Evolutionary conservation across 2,888 invertebrate genomes (phyloP).

Genomic region (Trachelus stipa): DNA sequence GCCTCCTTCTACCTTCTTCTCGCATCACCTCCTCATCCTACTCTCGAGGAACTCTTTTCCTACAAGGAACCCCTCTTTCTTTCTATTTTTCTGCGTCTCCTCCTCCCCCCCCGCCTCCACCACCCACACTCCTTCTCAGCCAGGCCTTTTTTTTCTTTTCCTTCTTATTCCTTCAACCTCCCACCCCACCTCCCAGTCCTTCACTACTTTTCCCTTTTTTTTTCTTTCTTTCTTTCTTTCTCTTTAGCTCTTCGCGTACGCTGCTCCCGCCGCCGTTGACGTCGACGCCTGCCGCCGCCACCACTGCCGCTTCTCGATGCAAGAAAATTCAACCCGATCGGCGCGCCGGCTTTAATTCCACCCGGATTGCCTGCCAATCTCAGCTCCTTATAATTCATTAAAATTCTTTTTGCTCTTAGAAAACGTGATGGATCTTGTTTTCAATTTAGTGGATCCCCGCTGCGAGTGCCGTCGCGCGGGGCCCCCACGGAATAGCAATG

Average conservation of each 20-base stretch:
- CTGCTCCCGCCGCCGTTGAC: neutral
- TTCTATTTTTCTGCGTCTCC: constrained; percentile 19
- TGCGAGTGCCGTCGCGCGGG: constrained; percentile 45
- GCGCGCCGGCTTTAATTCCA: constrained; percentile 39
- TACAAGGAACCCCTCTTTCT: constrained; percentile 22
- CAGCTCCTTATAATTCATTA: constrained; percentile 63
- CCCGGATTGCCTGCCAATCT: constrained; percentile 52
- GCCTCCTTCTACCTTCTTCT: constrained; percentile 28
- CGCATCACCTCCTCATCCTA: constrained; percentile 22
- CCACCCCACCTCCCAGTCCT: constrained; percentile 26
- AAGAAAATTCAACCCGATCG: constrained; percentile 12
- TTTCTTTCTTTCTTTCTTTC: constrained; percentile 30
- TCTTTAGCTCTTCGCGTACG: constrained; percentile 15
- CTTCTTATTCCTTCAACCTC: constrained; percentile 43
- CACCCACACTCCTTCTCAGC: constrained; percentile 30
- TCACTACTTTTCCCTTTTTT: constrained; percentile 35
- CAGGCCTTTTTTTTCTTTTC: constrained; percentile 33
- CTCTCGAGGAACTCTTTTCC: constrained; percentile 16
- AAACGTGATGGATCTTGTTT: constrained; percentile 67
- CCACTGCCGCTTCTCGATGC: constrained; percentile 1
- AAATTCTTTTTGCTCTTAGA: constrained; percentile 62
- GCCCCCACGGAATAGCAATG: constrained; percentile 61
- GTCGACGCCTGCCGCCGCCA: neutral
- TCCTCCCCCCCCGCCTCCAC: constrained; percentile 44
- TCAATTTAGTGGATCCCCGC: constrained; percentile 65